Percentiles rank a stretch among this genome's conserved stretches.
These are phyloP conservation scores for Drosophila mimetica DNA, from an alignment of 2,888 invertebrate genomes.

Conservation along the genomic window DNA sequence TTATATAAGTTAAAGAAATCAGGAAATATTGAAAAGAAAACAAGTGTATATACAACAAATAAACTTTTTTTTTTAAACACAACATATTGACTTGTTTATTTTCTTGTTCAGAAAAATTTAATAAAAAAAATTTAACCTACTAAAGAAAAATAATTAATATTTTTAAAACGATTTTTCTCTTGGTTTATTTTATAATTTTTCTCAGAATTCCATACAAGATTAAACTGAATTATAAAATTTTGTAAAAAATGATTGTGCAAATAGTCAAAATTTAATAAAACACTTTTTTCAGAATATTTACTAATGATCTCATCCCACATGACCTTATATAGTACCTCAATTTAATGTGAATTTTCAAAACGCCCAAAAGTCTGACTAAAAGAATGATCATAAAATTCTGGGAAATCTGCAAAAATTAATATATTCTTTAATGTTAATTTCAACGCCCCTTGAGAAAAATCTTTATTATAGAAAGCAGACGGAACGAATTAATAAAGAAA, in stretches of 20 bases:
- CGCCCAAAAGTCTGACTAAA: slow-evolving; percentile 1
- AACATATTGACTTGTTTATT: too few species aligned
- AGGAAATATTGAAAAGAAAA: background rate
- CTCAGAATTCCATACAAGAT: too few species aligned
- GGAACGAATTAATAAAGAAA: slow-evolving; percentile 25
- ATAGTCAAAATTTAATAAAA: too few species aligned
- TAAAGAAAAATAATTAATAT: too few species aligned
- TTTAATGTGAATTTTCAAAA: background rate
- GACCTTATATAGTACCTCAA: background rate
- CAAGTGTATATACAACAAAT: background rate
- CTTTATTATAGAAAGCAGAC: slow-evolving; percentile 23
- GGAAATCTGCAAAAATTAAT: slow-evolving; percentile 2
- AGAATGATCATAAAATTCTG: slow-evolving; percentile 14
- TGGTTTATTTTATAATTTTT: too few species aligned
- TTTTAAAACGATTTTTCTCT: too few species aligned
- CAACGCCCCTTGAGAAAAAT: slow-evolving; percentile 1
- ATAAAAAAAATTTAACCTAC: too few species aligned
- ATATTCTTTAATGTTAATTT: slow-evolving; percentile 5
- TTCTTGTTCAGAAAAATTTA: too few species aligned
- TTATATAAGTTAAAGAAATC: slow-evolving; percentile 15
- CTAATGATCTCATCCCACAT: slow-evolving; percentile 5
- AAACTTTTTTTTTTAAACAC: too few species aligned
- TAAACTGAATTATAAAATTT: too few species aligned
- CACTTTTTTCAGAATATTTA: too few species aligned
- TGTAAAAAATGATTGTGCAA: too few species aligned